Percentiles rank a stretch among this genome's conserved stretches.
These are phyloP conservation scores for Chirona hameri DNA, from an alignment of 2,888 invertebrate species.

Conservation along the genomic window DNA sequence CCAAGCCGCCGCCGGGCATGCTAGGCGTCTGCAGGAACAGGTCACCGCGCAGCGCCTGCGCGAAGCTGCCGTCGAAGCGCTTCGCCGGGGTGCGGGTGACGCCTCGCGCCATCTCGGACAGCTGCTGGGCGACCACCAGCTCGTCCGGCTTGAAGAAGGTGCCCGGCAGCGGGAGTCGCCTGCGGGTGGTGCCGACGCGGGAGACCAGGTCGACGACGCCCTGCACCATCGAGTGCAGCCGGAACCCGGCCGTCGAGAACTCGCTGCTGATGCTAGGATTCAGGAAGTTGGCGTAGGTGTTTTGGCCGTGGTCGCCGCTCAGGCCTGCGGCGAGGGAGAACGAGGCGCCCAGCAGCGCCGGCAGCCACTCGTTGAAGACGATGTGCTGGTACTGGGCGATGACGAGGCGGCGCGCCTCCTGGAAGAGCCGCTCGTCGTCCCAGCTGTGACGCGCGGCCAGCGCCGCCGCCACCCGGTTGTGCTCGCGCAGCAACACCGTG, in stretches of 20 bases:
- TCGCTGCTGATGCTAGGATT: background rate
- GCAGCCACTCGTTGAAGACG: constrained; percentile 73
- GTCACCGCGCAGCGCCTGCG: background rate
- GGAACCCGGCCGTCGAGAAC: constrained; percentile 23
- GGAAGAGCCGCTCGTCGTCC: constrained; percentile 66
- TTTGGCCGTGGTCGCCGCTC: background rate
- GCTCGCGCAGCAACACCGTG: constrained; percentile 69
- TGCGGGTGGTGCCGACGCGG: background rate
- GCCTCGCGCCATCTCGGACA: background rate
- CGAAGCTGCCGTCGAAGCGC: background rate
- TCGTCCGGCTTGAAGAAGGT: background rate
- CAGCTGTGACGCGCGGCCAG: constrained; percentile 47
- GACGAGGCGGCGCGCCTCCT: constrained; percentile 67
- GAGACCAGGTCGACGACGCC: background rate
- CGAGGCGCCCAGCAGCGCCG: constrained; percentile 63
- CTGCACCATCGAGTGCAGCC: constrained; percentile 24
- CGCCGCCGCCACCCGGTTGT: constrained; percentile 65
- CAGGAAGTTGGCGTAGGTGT: background rate
- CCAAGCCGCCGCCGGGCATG: background rate
- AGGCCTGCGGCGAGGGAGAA: background rate
- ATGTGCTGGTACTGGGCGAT: constrained; percentile 74
- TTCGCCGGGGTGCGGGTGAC: background rate
- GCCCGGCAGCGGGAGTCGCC: background rate
- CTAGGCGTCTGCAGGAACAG: background rate
- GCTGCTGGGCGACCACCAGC: background rate